Evolutionary conservation across 2,113 vertebrate species (phyloP).

Genomic region (Carettochelys insculpta): DNA sequence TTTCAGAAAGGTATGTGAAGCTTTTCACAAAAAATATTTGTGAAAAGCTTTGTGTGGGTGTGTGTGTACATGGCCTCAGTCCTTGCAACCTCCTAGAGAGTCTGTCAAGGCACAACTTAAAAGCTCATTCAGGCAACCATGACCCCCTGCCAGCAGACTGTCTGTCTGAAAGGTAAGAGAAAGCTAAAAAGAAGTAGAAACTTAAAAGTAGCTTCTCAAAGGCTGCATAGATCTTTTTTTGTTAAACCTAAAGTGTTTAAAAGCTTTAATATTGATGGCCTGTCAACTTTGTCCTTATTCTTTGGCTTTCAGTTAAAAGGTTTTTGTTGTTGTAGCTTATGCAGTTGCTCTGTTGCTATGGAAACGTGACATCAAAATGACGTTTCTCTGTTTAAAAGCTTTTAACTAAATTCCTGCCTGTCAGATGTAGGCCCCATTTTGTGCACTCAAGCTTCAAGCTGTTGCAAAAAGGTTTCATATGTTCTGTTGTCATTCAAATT

Average conservation of each 20-base stretch:
- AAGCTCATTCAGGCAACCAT: constrained; percentile 73
- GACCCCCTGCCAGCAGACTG: constrained; percentile 72
- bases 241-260: constrained; percentile 82
- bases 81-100: constrained; percentile 70
- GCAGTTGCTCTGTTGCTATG: constrained; percentile 94
- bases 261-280: constrained; percentile 91
- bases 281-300: constrained; percentile 88
- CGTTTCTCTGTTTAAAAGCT: constrained; percentile 99
- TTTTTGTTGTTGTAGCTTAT: constrained; percentile 95
- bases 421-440: constrained; percentile 98
- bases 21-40: constrained; percentile 57
- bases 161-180: constrained; percentile 74
- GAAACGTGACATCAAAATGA: constrained; percentile 99
- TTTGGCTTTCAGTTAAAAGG: constrained; percentile 99
- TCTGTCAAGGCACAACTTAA: constrained; percentile 77
- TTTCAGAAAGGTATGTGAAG: constrained; percentile 59
- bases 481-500: constrained; percentile 82
- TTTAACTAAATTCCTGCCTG: constrained; percentile 99
- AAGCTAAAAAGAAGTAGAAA: constrained; percentile 72
- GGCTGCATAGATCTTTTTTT: constrained; percentile 72
- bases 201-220: constrained; percentile 75
- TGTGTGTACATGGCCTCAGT: constrained; percentile 66
- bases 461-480: constrained; percentile 86
- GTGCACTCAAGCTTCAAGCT: constrained; percentile 91
- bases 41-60: neutral